A percentile compares a stretch with the other conserved stretches of the same genome.
Conservation (phyloP, 2,113 vertebrate genomes). For the Melozone crissalis region DNA sequence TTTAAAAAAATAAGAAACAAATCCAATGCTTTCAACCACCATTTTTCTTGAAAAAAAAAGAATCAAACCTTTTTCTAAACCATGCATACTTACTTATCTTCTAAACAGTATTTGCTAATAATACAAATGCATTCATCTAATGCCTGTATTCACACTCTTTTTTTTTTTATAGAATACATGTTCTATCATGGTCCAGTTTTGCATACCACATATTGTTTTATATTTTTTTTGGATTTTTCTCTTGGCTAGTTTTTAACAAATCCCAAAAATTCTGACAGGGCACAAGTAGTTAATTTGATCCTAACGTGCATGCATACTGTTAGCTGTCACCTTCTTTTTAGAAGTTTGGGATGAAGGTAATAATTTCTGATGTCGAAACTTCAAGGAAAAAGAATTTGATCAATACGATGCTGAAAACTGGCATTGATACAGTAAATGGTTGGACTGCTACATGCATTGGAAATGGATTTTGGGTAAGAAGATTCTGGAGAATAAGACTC, state of each 20-base stretch:
- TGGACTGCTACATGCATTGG: constrained; percentile 41
- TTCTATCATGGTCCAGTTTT: background rate
- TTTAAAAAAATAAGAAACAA: background rate
- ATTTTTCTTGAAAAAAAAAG: background rate
- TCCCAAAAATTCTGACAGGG: background rate
- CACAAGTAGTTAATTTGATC: background rate
- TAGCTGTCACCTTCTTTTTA: background rate
- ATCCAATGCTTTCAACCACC: background rate
- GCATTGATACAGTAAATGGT: constrained; percentile 30
- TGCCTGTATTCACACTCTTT: background rate
- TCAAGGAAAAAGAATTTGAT: constrained; percentile 20
- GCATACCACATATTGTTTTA: background rate
- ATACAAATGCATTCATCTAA: background rate
- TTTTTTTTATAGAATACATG: rapidly evolving
- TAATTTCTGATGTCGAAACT: background rate
- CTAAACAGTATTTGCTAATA: background rate
- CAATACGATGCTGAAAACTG: background rate
- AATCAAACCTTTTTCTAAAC: background rate
- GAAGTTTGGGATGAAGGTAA: background rate
- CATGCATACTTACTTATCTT: background rate
- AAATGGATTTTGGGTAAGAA: constrained; percentile 47
- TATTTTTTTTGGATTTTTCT: background rate
- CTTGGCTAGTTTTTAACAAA: background rate
- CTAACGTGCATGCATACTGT: background rate
- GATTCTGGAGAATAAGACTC: constrained; percentile 72